Percentiles rank a stretch among this genome's conserved stretches.
Conservation (phyloP, 2,888 invertebrate genomes). For the Orthosia gothica region DNA sequence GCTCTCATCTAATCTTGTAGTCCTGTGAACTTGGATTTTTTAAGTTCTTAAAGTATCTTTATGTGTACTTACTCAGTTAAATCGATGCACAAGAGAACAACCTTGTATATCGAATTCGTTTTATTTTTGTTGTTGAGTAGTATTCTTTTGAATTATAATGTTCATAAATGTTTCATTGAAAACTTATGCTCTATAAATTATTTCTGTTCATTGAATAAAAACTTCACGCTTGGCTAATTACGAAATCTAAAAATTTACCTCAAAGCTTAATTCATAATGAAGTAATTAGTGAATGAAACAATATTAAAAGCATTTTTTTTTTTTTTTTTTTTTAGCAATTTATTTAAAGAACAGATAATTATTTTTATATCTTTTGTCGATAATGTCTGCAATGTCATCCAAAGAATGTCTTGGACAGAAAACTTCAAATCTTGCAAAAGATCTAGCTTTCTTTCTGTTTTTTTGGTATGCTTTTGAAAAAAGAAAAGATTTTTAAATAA, state of each 20-base stretch:
- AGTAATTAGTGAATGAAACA: conserved; percentile 20
- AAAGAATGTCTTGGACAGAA: conserved; percentile 2
- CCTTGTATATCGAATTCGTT: too few relatives aligned
- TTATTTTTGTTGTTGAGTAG: too few relatives aligned
- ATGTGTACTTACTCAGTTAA: too few relatives aligned
- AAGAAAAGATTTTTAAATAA: too few relatives aligned
- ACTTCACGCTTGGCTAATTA: neutral
- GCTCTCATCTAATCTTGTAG: too few relatives aligned
- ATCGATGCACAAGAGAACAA: too few relatives aligned
- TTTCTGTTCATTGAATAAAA: neutral
- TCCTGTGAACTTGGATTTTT: too few relatives aligned
- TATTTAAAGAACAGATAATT: conserved; percentile 2
- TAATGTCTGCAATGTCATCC: conserved; percentile 7
- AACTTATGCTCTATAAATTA: neutral
- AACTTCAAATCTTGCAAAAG: neutral
- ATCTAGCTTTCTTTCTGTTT: neutral
- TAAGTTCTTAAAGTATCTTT: too few relatives aligned
- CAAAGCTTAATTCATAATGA: conserved; percentile 12
- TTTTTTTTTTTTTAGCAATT: conserved; percentile 17
- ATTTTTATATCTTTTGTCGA: conserved; percentile 9
- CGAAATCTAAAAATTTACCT: conserved; percentile 1
- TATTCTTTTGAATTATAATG: neutral
- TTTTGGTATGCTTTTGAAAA: neutral
- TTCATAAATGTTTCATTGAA: conserved; percentile 3
- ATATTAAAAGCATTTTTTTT: too few relatives aligned